These are phyloP conservation scores for Microplitis deprimator DNA, from an alignment of 2,888 invertebrate genomes.

Conservation along the genomic window DNA sequence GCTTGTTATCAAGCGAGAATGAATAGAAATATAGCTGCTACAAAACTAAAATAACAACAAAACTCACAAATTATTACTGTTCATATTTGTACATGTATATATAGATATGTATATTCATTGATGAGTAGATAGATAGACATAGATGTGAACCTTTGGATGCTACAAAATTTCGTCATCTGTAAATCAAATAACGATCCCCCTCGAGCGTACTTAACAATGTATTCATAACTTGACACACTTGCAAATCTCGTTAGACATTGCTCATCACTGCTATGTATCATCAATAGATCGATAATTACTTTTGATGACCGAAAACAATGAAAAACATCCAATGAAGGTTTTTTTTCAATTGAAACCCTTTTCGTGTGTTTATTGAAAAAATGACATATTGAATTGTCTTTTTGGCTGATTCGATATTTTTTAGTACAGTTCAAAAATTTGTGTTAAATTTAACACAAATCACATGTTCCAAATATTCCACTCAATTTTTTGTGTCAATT, in stretches of 20 bases:
- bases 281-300: not conserved
- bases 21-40: conserved; percentile 26
- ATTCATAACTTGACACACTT: conserved; percentile 12
- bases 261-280: not conserved
- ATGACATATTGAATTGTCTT: too few species aligned
- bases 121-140: too few species aligned
- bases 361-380: too few species aligned
- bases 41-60: conserved; percentile 9
- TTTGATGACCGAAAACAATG: not conserved
- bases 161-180: not conserved
- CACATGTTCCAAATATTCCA: too few species aligned
- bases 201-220: not conserved
- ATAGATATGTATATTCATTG: too few species aligned
- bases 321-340: too few species aligned
- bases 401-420: too few species aligned
- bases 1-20: conserved; percentile 55
- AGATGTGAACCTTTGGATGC: not conserved
- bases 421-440: too few species aligned
- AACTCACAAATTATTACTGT: not conserved
- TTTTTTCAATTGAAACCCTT: too few species aligned
- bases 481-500: too few species aligned
- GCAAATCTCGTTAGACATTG: conserved; percentile 3
- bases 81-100: not conserved
- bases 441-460: too few species aligned
- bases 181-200: conserved; percentile 11